These are phyloP conservation scores for Dipus sagitta DNA, from an alignment of 2,797 vertebrate genomes.

Conservation along the genomic window DNA sequence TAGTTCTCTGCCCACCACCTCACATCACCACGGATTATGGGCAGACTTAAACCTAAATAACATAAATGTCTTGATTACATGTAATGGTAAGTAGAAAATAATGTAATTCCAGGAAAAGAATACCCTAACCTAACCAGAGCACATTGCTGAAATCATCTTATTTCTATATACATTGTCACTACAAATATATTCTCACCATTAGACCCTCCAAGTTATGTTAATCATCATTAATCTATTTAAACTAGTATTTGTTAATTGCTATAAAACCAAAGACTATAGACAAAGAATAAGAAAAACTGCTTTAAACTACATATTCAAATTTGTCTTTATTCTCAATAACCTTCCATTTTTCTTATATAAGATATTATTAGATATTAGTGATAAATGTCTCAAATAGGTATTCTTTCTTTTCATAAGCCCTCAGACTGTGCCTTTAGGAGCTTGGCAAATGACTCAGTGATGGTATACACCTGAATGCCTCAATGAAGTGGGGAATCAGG, in stretches of 20 bases:
- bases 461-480: neutral
- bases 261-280: no score
- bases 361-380: neutral
- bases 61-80: neutral
- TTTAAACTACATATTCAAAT: no score
- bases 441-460: neutral
- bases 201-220: neutral
- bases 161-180: neutral
- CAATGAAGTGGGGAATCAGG: neutral
- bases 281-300: no score
- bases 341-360: no score
- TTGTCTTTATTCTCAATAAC: no score
- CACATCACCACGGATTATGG: neutral
- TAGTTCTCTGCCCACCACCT: neutral
- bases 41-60: neutral
- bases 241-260: no score
- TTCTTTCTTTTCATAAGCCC: neutral
- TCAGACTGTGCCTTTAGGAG: neutral
- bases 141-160: neutral
- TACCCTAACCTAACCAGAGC: neutral
- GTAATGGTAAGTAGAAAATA: constrained; percentile 32
- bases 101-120: neutral
- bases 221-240: neutral
- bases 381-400: neutral
- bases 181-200: neutral